Evolutionary conservation across 2,888 invertebrate genomes (phyloP), one percentile per base, ranked within the genome.

Genomic region (Sesia apiformis): DNA sequence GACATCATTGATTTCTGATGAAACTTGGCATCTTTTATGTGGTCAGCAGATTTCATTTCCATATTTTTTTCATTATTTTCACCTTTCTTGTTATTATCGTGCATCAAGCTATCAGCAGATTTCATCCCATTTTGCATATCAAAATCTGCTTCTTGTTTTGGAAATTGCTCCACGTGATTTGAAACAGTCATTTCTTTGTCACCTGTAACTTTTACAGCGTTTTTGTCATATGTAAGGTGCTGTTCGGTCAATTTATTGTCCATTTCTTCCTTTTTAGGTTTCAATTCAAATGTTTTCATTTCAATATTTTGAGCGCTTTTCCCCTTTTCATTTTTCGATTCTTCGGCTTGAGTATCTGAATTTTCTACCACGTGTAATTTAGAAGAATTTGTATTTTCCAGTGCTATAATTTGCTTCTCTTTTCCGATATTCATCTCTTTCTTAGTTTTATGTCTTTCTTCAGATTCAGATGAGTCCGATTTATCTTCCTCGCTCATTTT

Each of bases 121-220:
- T 5, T 38, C 3, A 38, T 39, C 38, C 39, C 39, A 38, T 6
- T 50, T 50, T 42, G 42, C 42, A 42, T 42, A 7, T 38, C 50
- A 38, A 7, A 4, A 5, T 38, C 38, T 5, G 39, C 38, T 38
- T 50, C 39, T 38, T 7, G 50, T 50, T 50, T 46, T 46, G 23
- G 23, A 3, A 46, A n/a, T 8, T 5, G 66, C 62, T 42, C 74
- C 76, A 38, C 76, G 73, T 46, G 46, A 7, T 46, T 46, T 8
- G 46, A 46, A 7, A 23, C n/a, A 46, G 46, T 23, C 5, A 46
- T 23, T 8, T 46, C 8, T 46, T n/a, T 8, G n/a, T 46, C 46
- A 23, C 46, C 7, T 46, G n/a, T 23, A 3, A 46, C 4, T 46
- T 46, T 46, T 23, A 1, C 23, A 23, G 23, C 23, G 23, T 23